Evolutionary conservation across 2,888 invertebrate genomes (phyloP).

Genomic region (Zeuzera pyrina): DNA sequence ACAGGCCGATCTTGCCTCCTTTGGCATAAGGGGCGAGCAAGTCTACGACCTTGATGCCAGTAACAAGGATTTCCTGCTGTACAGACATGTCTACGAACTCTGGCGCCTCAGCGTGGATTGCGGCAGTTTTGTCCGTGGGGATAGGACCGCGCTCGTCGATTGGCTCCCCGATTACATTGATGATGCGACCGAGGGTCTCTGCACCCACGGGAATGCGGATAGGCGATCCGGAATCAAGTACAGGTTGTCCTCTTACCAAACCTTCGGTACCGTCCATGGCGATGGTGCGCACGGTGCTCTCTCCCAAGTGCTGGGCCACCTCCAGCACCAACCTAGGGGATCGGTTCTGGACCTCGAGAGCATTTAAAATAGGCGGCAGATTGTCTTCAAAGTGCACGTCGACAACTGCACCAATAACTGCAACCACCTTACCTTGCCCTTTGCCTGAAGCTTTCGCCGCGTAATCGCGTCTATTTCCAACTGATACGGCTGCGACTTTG

Average conservation of each 20-base stretch:
- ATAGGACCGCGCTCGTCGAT: constrained; percentile 95
- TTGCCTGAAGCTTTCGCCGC: constrained; percentile 39
- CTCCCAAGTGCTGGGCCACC: constrained; percentile 94
- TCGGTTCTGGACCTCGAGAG: constrained; percentile 92
- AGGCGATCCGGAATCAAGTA: constrained; percentile 87
- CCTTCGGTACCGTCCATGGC: constrained; percentile 97
- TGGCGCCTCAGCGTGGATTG: constrained; percentile 93
- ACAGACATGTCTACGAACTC: constrained; percentile 94
- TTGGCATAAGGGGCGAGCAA: constrained; percentile 93
- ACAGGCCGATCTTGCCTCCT: constrained; percentile 95
- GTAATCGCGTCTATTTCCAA: constrained; percentile 49
- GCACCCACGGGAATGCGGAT: constrained; percentile 94
- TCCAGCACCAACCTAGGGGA: constrained; percentile 85
- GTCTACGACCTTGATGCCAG: constrained; percentile 96
- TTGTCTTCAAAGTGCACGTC: constrained; percentile 96
- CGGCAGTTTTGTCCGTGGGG: constrained; percentile 80
- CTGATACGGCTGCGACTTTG: constrained; percentile 62
- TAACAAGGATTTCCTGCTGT: constrained; percentile 91
- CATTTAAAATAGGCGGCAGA: constrained; percentile 95
- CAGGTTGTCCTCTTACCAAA: constrained; percentile 87
- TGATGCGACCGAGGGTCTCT: constrained; percentile 92
- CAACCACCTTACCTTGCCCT: constrained; percentile 82
- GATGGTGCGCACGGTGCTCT: constrained; percentile 91
- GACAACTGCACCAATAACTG: constrained; percentile 98
- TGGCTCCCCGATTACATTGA: constrained; percentile 91